Base-by-base conservation (phyloP, 2,113 vertebrate genomes). In the Pampusana beccarii region DNA sequence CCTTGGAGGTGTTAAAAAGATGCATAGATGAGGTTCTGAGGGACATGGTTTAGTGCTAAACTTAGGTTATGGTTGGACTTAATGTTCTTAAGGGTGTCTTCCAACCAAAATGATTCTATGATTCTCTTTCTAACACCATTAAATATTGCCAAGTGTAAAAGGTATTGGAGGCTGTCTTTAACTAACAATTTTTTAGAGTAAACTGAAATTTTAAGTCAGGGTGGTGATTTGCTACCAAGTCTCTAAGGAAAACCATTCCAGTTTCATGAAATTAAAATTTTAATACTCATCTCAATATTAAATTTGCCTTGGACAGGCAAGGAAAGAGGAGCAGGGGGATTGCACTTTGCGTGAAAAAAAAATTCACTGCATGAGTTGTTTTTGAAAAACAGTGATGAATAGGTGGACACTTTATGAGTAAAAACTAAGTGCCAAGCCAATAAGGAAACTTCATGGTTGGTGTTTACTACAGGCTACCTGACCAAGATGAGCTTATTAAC, bases 241-340 rank as follows among this genome's bases (percentile, higher is more conserved):
- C 5, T 50, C 16, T 23, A 54, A 78, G 34, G 5, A 57, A 62
- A 62, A 72, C 26, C 14, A 56, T 72, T 61, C 44, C 48, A 51
- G 8, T 5, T 51, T 67, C 72, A 67, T 38, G 56, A 44, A 34
- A 3, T 16, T 26, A 8, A 57, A 74, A 85, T 53, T 10, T 17
- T 24, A 19, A 28, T 28, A 31, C 23, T 33, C 8, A 5, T 44
- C 11, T 44, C 11, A 9, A 3, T 50, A 13, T 25, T 44, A 48
- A 62, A 25, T 38, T 73, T 84, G 2, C 4, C 26, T 66, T 48
- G 7, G 18, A 50, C 26, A 73, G 23, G 12, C 61, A 67, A 12
- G 3, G 12, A 67, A 67, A 15, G 2, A 64, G 3, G 5, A 9
- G 4, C 5, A 38, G 5, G 7, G 3, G 5, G 2, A 5, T 26